Base-by-base conservation (phyloP, 2,797 vertebrate genomes). In the Darevskia mixta region DNA sequence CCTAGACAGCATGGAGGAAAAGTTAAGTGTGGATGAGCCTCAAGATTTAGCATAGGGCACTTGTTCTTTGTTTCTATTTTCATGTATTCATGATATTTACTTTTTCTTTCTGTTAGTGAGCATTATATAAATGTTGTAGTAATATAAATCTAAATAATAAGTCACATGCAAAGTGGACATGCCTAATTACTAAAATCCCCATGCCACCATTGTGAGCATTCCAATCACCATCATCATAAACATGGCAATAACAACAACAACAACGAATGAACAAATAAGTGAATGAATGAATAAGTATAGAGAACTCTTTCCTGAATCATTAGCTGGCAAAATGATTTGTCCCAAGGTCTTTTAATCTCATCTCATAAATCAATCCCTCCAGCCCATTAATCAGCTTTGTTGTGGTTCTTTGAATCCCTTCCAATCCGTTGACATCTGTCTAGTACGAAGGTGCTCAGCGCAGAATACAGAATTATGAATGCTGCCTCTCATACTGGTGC, bases 321-420 rank as follows among this genome's bases (percentile, higher is more conserved):
- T 0, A 0, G 79, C 87, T 89, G 25, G 32, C 29, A 27, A 92
- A 71, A 87, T 2, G 7, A 90, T 88, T 87, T 66, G 79, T 89
- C 32, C 13, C 66, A 29, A 87, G 2, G 10, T 85, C 66, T 89
- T 88, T 88, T 85, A 88, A 82, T 83, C 6, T 83, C 79, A 79
- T 9, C 0, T 82, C 41, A 25, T 85, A 86, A 72, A 88, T 83
- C 82, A 73, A 1, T 83, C 81, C 43, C 45, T 91, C 89, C 64
- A 38, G 8, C 67, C 11, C 0, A 0, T 86, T 90, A 91, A 86
- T 88, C 29, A 0, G 0, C 0, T 90, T 89, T 90, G 6, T 81
- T 85, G 38, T 27, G 82, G 27, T 76, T 86, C 49, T 88, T 90
- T 89, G 72, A 73, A 88, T 91, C 87, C 25, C 13, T 4, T 81